Conservation (phyloP, 2,113 vertebrate species). For the Pluvialis apricaria region DNA sequence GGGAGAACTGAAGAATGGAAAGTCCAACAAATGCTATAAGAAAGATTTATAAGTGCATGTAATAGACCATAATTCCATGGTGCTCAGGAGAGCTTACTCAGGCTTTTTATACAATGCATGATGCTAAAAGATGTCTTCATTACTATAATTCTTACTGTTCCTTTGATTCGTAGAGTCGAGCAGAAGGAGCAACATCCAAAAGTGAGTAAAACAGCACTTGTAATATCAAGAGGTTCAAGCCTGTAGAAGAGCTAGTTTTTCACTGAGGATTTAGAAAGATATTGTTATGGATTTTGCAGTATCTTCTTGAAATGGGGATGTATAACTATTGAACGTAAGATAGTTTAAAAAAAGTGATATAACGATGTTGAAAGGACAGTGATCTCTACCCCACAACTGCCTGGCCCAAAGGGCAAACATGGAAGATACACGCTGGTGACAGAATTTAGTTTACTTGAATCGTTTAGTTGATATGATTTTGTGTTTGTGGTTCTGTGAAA, state of each 20-base stretch:
- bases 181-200: slow-evolving; percentile 1
- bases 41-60: neutral
- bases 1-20: neutral
- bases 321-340: neutral
- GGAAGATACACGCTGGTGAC: neutral
- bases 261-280: neutral
- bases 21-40: neutral
- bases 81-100: neutral
- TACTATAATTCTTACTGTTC: neutral
- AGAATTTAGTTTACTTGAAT: neutral
- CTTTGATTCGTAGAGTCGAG: neutral
- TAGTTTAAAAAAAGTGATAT: neutral
- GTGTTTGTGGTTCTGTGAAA: neutral
- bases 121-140: neutral
- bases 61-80: neutral
- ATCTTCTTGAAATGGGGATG: neutral
- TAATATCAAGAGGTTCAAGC: neutral
- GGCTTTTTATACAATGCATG: neutral
- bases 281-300: neutral
- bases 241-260: neutral
- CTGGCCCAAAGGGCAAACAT: neutral
- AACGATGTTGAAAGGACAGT: neutral
- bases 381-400: neutral
- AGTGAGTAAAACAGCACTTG: neutral
- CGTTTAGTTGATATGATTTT: neutral